Evolutionary conservation across 2,113 vertebrate genomes (phyloP), one percentile per base, ranked within the genome.

Genomic region (Platycercus adscitus): DNA sequence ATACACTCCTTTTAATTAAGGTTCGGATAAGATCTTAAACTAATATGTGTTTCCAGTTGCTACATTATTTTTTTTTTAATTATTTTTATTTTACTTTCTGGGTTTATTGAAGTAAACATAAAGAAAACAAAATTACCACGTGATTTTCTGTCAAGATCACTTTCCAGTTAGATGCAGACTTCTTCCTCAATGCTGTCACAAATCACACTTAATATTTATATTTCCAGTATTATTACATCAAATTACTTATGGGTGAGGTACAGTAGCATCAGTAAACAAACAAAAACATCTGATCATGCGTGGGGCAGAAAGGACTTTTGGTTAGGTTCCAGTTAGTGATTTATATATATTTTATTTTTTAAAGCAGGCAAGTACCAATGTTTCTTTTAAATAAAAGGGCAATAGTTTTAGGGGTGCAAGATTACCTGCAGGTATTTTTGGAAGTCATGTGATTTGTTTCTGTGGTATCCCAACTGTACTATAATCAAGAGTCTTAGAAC

Each of bases 151-250:
- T 93, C 88, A 89, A 86, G 91, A 89, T 91, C 81, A 41, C 21
- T 86, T 94, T 90, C 9, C 50, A 66, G 44, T 85, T 66, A 73
- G 64, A 50, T 83, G 86, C 35, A 55, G 39, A 35, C 37, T 93
- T 50, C 61, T 94, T 90, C 79, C 60, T 90, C 72, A 52, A 41
- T 31, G 39, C 88, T 93, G 82, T 71, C 72, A 81, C 64, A 81
- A 91, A 83, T 95, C 72, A 24, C 71, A 88, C 78, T 87, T 89
- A n/a, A 33, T 44, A 28, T 88, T 95, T 95, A 33, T 44, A 28
- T 88, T 95, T 95, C 87, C 81, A 86, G 64, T 80, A 77, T 86
- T 95, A 81, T 93, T 96, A 90, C 70, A 95, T 93, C 75, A 95
- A 65, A 91, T 97, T 96, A 95, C 50, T 96, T 70, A 71, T 0